Evolutionary conservation across 2,113 vertebrate species (phyloP).

Genomic region (Peromyscus maniculatus): DNA sequence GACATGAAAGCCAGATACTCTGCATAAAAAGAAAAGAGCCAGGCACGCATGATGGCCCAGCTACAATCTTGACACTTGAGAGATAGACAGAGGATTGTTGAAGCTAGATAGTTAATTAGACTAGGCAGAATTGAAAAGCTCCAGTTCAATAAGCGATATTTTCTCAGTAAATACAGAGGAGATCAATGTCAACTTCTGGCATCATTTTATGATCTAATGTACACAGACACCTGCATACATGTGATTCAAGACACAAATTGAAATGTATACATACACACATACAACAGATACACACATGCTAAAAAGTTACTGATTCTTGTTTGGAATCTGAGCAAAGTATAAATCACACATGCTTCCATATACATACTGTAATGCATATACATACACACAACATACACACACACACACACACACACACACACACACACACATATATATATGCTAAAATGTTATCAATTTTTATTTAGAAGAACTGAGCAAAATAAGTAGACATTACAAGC

Average conservation of each 20-base stretch:
- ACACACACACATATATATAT: background rate
- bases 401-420: no score
- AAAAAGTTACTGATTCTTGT: background rate
- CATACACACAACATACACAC: background rate
- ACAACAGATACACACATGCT: background rate
- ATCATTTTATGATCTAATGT: background rate
- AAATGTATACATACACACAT: background rate
- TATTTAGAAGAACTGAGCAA: background rate
- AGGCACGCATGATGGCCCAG: background rate
- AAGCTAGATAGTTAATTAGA: background rate
- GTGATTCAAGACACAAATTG: background rate
- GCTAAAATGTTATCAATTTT: background rate
- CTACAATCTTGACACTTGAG: no score
- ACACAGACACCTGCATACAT: background rate
- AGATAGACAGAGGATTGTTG: no score
- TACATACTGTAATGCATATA: no score
- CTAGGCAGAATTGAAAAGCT: no score
- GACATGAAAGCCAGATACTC: background rate
- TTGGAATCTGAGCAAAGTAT: background rate
- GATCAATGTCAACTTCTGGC: background rate
- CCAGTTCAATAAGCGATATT: background rate
- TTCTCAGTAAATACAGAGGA: background rate
- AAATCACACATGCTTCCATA: background rate
- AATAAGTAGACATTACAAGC: background rate
- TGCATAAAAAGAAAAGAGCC: background rate